Conservation (phyloP, 2,888 invertebrate genomes). For the Polietes domitor region DNA sequence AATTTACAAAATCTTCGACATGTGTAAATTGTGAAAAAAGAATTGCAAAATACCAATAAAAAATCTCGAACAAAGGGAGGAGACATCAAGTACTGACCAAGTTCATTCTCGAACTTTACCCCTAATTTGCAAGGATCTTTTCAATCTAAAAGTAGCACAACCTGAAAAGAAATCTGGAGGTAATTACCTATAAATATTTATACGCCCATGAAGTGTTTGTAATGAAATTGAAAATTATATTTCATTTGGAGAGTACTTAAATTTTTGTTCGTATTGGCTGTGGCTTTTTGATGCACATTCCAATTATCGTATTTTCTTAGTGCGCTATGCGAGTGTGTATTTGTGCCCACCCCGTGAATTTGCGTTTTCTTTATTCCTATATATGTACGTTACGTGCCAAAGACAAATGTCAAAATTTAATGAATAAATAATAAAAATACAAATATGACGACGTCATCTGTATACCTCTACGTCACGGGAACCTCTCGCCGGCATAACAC, state of each 20-base stretch:
- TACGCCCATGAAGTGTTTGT: neutral
- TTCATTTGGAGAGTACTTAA: neutral
- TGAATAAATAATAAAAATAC: conserved; percentile 14
- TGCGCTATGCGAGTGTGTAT: conserved; percentile 5
- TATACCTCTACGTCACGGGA: conserved; percentile 39
- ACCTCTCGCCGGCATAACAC: conserved; percentile 25
- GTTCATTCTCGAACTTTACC: conserved; percentile 63
- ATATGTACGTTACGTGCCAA: conserved; percentile 28
- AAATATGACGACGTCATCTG: conserved; percentile 47
- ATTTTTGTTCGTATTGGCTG: conserved; percentile 26
- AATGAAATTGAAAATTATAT: neutral
- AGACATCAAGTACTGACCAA: conserved; percentile 17
- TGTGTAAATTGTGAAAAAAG: neutral
- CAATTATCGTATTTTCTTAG: conserved; percentile 61
- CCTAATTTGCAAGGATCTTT: conserved; percentile 60
- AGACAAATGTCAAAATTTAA: conserved; percentile 50
- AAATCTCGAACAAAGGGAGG: conserved; percentile 45
- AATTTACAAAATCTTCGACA: conserved; percentile 11
- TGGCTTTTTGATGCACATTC: conserved; percentile 54
- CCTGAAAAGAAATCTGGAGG: conserved; percentile 28
- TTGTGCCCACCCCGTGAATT: conserved; percentile 58
- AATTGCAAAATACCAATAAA: neutral
- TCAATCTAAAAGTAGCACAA: neutral
- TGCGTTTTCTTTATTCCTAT: conserved; percentile 47
- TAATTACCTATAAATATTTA: conserved; percentile 36